These are phyloP conservation scores for Takifugu bimaculatus DNA, from an alignment of 2,113 vertebrate species.

Conservation along the genomic window DNA sequence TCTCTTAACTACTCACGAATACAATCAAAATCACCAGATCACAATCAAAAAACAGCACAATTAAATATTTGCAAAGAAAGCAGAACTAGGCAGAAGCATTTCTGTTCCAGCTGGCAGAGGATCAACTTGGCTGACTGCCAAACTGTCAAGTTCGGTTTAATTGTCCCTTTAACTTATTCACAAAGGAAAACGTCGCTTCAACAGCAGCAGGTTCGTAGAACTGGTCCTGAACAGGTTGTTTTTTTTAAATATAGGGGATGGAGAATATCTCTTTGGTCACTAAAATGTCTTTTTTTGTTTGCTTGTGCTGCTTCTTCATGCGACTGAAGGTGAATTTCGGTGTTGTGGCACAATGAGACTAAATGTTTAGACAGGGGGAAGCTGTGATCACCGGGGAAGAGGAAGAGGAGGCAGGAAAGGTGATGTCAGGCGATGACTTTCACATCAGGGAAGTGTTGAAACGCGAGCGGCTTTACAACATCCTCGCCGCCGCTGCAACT, in stretches of 20 bases:
- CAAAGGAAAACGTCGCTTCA: neutral
- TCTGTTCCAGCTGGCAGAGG: neutral
- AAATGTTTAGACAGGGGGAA: constrained; percentile 42
- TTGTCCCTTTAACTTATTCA: neutral
- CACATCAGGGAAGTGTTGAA: constrained; percentile 36
- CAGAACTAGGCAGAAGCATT: neutral
- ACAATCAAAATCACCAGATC: too few species aligned
- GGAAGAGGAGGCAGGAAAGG: constrained; percentile 20
- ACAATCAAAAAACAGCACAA: too few species aligned
- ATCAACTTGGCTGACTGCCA: neutral
- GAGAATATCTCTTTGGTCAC: neutral
- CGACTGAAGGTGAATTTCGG: constrained; percentile 12
- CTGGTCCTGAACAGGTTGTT: neutral
- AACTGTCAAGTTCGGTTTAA: neutral
- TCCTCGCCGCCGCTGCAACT: constrained; percentile 16
- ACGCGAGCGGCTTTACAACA: constrained; percentile 21
- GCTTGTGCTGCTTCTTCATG: neutral
- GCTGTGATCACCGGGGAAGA: constrained; percentile 8
- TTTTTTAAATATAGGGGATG: neutral
- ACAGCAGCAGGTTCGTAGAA: neutral
- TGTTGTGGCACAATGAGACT: constrained; percentile 19
- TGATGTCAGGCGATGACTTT: constrained; percentile 29
- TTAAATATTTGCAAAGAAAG: neutral
- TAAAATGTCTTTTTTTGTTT: neutral
- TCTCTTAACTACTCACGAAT: too few species aligned